Percentiles rank a stretch among this genome's conserved stretches.
Evolutionary conservation across 2,797 vertebrate species (phyloP).

Genomic region (Leptodactylus fallax): DNA sequence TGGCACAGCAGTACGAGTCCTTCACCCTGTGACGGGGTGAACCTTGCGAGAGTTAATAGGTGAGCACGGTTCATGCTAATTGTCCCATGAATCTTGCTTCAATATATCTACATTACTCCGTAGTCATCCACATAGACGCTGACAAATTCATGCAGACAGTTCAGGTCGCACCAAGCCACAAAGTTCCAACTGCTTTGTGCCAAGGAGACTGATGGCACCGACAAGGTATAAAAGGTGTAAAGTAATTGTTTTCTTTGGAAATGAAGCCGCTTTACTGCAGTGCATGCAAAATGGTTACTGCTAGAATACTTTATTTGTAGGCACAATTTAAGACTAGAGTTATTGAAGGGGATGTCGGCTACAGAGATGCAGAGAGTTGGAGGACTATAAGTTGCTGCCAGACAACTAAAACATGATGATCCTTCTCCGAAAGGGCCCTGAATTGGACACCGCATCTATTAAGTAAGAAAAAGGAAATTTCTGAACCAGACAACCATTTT

Average conservation of each 20-base stretch:
- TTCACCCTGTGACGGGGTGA: neutral
- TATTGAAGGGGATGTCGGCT: too few species aligned
- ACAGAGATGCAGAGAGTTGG: too few species aligned
- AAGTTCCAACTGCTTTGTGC: neutral
- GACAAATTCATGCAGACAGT: conserved; percentile 2
- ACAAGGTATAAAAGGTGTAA: neutral
- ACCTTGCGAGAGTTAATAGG: neutral
- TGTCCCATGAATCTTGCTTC: neutral
- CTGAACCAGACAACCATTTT: too few species aligned
- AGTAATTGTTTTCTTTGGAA: neutral
- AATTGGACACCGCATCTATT: too few species aligned
- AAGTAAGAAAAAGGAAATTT: too few species aligned
- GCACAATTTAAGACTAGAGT: neutral
- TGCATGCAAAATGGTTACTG: neutral
- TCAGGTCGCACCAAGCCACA: neutral
- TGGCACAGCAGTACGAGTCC: neutral
- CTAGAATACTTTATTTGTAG: neutral
- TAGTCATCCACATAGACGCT: conserved; percentile 1
- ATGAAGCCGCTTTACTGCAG: neutral
- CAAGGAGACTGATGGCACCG: neutral
- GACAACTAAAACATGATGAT: too few species aligned
- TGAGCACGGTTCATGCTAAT: neutral
- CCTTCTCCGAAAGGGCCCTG: too few species aligned
- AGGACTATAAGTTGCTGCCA: too few species aligned
- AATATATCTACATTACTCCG: neutral